phyloP scores from a whole-genome alignment of 2,797 vertebrate species.

The Orestias chungarensis region DNA sequence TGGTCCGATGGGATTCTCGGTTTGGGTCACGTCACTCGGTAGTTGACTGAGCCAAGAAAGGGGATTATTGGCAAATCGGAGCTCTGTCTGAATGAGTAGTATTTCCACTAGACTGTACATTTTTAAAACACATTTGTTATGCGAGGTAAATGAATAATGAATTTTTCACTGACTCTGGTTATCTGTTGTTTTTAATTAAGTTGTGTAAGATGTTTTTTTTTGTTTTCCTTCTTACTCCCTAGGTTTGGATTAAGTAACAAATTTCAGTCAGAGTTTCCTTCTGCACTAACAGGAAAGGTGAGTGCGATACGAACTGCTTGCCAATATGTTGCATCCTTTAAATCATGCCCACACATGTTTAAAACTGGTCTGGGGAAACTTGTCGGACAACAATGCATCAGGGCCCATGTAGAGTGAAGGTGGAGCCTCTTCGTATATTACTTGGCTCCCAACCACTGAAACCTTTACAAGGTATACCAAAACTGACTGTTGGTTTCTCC shows the following conservation, averaged over 20 bases:
- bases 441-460: background rate
- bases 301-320: slow-evolving; percentile 49
- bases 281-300: slow-evolving; percentile 98
- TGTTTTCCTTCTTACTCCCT: too few species aligned
- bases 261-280: slow-evolving; percentile 98
- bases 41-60: background rate
- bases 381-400: background rate
- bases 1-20: background rate
- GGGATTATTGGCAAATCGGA: background rate
- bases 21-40: background rate
- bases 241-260: slow-evolving; percentile 99
- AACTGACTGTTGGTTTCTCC: too few species aligned
- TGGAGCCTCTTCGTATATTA: background rate
- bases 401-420: background rate
- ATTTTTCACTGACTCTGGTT: background rate
- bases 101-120: background rate
- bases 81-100: background rate
- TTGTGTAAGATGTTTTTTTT: background rate
- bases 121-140: background rate
- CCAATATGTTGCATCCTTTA: background rate
- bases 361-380: background rate
- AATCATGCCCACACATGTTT: background rate
- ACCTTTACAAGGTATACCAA: background rate
- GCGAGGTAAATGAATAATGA: background rate
- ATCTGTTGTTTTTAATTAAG: background rate